These are phyloP conservation scores for Listronotus oregonensis DNA, from an alignment of 1,140 invertebrate species.

Conservation along the genomic window DNA sequence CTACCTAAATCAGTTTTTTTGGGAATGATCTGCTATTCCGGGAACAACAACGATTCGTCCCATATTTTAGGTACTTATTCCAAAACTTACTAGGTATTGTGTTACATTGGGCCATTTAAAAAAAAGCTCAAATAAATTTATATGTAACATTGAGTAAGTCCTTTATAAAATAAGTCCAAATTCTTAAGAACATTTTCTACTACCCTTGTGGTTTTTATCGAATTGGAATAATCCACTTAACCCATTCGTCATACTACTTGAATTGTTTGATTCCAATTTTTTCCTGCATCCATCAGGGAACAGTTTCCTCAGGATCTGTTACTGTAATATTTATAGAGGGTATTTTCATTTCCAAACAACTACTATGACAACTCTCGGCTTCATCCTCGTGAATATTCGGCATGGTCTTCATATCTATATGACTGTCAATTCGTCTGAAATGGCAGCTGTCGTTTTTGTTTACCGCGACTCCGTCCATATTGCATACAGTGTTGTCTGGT, in stretches of 20 bases:
- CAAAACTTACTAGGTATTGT: too few species aligned
- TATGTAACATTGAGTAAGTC: too few species aligned
- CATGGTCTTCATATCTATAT: slow-evolving; percentile 34
- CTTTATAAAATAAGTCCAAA: too few species aligned
- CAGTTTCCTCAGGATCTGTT: slow-evolving; percentile 44
- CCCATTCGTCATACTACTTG: slow-evolving; percentile 22
- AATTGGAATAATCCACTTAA: too few species aligned
- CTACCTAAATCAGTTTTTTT: too few species aligned
- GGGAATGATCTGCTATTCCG: too few species aligned
- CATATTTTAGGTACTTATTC: too few species aligned
- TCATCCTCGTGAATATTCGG: slow-evolving; percentile 35
- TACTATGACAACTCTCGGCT: slow-evolving; percentile 30
- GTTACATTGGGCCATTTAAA: too few species aligned
- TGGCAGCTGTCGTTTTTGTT: slow-evolving; percentile 19
- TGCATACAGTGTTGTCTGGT: slow-evolving; percentile 21
- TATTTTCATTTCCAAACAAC: slow-evolving; percentile 35
- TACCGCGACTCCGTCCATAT: slow-evolving; percentile 3
- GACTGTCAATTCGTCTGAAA: slow-evolving; percentile 33
- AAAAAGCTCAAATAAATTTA: too few species aligned
- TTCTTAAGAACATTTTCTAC: too few species aligned
- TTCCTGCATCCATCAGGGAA: slow-evolving; percentile 36
- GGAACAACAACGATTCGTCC: too few species aligned
- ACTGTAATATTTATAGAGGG: slow-evolving; percentile 30
- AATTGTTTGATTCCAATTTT: slow-evolving; percentile 22
- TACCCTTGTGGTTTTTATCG: too few species aligned